Percentiles rank a stretch among this genome's conserved stretches.
Conservation (phyloP, 2,797 vertebrate species). For the Alca torda region DNA sequence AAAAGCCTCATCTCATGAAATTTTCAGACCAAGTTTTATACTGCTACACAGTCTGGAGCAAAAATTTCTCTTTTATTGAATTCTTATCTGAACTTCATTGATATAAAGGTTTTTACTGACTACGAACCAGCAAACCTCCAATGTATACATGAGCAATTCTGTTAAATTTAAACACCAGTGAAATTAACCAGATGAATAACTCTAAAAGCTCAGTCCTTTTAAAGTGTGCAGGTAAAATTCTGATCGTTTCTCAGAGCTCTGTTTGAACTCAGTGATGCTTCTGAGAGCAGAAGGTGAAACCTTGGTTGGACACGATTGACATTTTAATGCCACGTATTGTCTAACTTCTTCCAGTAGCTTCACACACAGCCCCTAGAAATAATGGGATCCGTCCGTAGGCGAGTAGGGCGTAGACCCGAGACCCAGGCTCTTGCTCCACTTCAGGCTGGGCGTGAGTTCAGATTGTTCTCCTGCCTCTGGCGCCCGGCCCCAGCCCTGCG, state of each 20-base stretch:
- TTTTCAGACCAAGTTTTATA: conserved; percentile 2
- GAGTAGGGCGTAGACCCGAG: neutral
- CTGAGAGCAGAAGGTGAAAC: neutral
- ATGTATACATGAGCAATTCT: neutral
- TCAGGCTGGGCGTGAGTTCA: neutral
- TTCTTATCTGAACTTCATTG: conserved; percentile 15
- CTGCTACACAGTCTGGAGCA: neutral
- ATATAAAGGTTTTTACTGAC: neutral
- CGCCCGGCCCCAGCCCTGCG: neutral
- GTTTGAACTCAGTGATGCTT: neutral
- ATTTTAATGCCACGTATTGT: neutral
- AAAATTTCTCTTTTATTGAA: neutral
- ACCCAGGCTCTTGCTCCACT: neutral
- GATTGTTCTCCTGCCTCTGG: neutral
- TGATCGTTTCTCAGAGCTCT: neutral
- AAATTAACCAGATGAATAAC: conserved; percentile 44
- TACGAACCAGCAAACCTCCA: conserved; percentile 13
- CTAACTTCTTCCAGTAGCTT: neutral
- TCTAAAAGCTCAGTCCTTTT: neutral
- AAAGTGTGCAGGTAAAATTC: conserved; percentile 5
- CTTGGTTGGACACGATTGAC: neutral
- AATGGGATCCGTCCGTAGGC: neutral
- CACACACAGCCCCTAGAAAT: neutral
- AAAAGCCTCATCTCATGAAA: neutral
- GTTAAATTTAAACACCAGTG: conserved; percentile 42